Conservation (phyloP, 2,888 invertebrate genomes). For the Heliconius ismenius region DNA sequence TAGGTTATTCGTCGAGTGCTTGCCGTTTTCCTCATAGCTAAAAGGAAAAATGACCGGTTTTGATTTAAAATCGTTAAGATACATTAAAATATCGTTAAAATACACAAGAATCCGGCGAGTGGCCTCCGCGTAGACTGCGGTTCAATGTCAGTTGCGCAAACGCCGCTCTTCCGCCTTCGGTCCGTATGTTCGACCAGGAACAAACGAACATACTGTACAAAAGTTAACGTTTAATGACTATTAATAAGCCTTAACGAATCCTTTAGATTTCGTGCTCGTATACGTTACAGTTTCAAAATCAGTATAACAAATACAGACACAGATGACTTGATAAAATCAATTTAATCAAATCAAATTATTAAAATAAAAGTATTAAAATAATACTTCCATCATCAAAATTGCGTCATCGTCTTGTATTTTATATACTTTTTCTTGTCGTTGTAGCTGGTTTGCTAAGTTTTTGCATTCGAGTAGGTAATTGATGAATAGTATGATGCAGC, state of each 20-base stretch:
- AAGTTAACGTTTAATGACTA: constrained; percentile 51
- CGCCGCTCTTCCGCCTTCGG: constrained; percentile 72
- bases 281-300: neutral
- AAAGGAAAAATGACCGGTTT: constrained; percentile 43
- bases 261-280: too few relatives aligned
- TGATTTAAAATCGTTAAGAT: constrained; percentile 46
- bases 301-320: neutral
- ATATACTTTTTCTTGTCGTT: constrained; percentile 12
- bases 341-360: constrained; percentile 5
- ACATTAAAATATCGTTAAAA: constrained; percentile 63
- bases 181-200: constrained; percentile 66
- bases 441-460: neutral
- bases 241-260: neutral
- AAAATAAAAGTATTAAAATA: constrained; percentile 18
- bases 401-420: constrained; percentile 33
- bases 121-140: constrained; percentile 72
- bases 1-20: constrained; percentile 20
- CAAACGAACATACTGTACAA: constrained; percentile 57
- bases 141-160: constrained; percentile 82
- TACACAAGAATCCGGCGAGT: constrained; percentile 67
- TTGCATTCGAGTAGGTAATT: constrained; percentile 22
- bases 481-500: constrained; percentile 7
- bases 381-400: constrained; percentile 22
- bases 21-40: constrained; percentile 58
- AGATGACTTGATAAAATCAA: neutral